Evolutionary conservation across 2,113 vertebrate genomes (phyloP).

Genomic region (Epinephelus cyanopodus): DNA sequence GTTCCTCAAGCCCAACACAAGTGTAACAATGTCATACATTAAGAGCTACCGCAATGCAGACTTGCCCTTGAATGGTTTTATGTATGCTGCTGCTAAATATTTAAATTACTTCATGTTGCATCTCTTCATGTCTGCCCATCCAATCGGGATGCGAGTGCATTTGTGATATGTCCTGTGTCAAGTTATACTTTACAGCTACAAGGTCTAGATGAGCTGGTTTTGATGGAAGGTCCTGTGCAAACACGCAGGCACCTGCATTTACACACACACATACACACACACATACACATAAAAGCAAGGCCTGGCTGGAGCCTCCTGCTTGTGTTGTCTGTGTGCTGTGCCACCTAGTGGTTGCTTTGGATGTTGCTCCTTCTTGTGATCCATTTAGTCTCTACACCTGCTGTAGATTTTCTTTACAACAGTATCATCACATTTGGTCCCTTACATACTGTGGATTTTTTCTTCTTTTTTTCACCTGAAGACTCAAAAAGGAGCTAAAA

Average conservation of each 20-base stretch:
- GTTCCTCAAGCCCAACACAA: conserved; percentile 2
- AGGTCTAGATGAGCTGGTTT: conserved; percentile 54
- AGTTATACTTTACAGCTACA: conserved; percentile 43
- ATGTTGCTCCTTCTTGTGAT: conserved; percentile 25
- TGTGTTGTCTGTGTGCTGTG: conserved; percentile 66
- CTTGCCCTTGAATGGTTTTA: conserved; percentile 24
- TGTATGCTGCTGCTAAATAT: conserved; percentile 35
- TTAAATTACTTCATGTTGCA: conserved; percentile 30
- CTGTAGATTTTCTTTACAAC: neutral
- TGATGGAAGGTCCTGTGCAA: conserved; percentile 44
- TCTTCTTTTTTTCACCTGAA: neutral
- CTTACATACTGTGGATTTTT: neutral
- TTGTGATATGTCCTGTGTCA: conserved; percentile 50
- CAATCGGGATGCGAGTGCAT: conserved; percentile 45
- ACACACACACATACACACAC: neutral
- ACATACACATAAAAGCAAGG: conserved; percentile 1
- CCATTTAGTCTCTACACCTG: conserved; percentile 58
- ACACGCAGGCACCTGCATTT: conserved; percentile 39
- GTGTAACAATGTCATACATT: neutral
- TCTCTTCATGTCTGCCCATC: conserved; percentile 28
- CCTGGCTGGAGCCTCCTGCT: conserved; percentile 9
- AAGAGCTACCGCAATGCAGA: neutral
- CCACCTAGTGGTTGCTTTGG: conserved; percentile 78
- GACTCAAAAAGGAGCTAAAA: neutral
- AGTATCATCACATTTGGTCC: neutral